Evolutionary conservation across 2,797 vertebrate species (phyloP).

Genomic region (Molossus alvarezi): DNA sequence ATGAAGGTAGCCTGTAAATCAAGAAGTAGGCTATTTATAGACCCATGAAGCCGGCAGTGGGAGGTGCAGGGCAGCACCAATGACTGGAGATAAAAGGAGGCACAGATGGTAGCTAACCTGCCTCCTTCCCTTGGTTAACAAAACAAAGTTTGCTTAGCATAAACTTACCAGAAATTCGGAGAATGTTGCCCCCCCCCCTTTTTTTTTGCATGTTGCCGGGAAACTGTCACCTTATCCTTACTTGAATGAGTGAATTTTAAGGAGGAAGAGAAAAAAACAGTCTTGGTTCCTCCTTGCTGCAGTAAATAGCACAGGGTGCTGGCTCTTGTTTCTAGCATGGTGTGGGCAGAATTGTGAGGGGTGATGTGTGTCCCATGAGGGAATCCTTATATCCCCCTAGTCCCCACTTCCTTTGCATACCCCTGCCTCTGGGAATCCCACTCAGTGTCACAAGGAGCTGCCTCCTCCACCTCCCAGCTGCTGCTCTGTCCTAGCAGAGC

Average conservation of each 20-base stretch:
- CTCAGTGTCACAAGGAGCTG: neutral
- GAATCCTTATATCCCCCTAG: neutral
- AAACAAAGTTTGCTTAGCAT: neutral
- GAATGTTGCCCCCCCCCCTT: neutral
- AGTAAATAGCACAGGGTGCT: too few relatives aligned
- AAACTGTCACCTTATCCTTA: slow-evolving; percentile 9
- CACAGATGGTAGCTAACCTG: neutral
- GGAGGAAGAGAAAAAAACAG: neutral
- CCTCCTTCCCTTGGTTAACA: neutral
- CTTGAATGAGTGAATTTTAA: neutral
- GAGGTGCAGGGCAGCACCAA: neutral
- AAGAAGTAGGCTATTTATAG: neutral
- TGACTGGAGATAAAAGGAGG: neutral
- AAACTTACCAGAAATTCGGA: slow-evolving; percentile 5
- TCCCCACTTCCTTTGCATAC: neutral
- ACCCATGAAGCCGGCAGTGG: neutral
- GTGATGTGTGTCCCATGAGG: fast-evolving
- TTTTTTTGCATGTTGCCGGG: neutral
- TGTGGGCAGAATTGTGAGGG: neutral
- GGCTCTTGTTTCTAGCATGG: neutral
- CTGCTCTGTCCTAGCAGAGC: neutral
- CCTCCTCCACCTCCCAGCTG: neutral
- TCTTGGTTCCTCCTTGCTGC: neutral
- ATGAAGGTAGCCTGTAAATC: neutral
- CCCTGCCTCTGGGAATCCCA: neutral